These are phyloP conservation scores for Pseudomyrmex sp. DNA, from an alignment of 1,140 invertebrate species.

Conservation along the genomic window DNA sequence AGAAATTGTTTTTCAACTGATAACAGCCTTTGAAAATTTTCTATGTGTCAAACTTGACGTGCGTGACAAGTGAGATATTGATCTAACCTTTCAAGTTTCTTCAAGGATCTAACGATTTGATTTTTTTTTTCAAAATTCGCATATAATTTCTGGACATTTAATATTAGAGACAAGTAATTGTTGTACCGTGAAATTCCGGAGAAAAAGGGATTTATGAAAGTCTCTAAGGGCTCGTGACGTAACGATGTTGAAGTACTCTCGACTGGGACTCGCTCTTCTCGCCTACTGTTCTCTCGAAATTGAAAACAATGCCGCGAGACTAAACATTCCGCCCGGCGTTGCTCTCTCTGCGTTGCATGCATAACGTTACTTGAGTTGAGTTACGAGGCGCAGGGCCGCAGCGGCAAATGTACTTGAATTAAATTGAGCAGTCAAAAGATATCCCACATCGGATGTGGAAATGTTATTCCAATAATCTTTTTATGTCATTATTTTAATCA, in stretches of 20 bases:
- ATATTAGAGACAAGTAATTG: not conserved
- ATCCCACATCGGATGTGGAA: not conserved
- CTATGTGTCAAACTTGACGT: not conserved
- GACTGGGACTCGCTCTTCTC: slow-evolving; percentile 25
- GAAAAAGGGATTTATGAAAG: slow-evolving; percentile 13
- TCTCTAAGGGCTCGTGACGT: not conserved
- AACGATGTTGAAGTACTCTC: slow-evolving; percentile 30
- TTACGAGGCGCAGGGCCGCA: slow-evolving; percentile 51
- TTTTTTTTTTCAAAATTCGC: not conserved
- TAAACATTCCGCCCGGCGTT: slow-evolving; percentile 48
- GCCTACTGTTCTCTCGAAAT: slow-evolving; percentile 54
- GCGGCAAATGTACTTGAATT: slow-evolving; percentile 21
- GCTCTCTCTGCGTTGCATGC: slow-evolving; percentile 46
- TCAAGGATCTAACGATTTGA: not conserved
- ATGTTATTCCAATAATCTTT: too few species aligned
- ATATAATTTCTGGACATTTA: not conserved
- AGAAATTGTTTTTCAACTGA: not conserved
- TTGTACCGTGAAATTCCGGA: not conserved
- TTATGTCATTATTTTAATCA: too few species aligned
- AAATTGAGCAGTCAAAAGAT: slow-evolving; percentile 34
- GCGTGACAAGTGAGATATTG: slow-evolving; percentile 43
- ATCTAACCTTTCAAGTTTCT: not conserved
- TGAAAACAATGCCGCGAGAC: slow-evolving; percentile 59
- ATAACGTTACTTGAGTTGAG: slow-evolving; percentile 58
- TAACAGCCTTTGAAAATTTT: not conserved